These are phyloP conservation scores for Enteromius fasciolatus DNA, from an alignment of 2,797 vertebrate genomes.

Conservation along the genomic window DNA sequence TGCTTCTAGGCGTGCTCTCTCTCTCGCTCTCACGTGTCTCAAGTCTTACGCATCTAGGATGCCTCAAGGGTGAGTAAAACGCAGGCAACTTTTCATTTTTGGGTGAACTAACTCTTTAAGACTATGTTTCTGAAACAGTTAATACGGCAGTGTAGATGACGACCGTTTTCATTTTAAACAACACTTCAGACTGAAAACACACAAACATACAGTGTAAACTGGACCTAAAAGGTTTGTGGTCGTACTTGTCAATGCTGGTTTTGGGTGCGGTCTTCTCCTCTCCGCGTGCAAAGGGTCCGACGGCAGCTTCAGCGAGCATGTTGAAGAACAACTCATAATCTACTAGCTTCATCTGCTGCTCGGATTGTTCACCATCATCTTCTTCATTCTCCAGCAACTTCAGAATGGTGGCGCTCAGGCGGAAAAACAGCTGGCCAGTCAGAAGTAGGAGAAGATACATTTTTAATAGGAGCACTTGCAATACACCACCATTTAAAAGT, in stretches of 20 bases:
- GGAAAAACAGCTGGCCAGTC: conserved; percentile 86
- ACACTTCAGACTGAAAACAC: too few species aligned
- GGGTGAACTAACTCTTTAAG: too few species aligned
- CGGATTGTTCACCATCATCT: conserved; percentile 74
- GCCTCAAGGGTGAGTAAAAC: too few species aligned
- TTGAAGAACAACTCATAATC: conserved; percentile 87
- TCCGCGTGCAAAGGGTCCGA: conserved; percentile 92
- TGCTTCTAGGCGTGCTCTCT: too few species aligned
- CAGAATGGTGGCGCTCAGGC: conserved; percentile 91
- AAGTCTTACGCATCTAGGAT: too few species aligned
- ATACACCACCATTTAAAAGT: neutral
- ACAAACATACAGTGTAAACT: neutral
- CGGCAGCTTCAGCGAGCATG: conserved; percentile 90
- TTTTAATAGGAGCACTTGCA: too few species aligned
- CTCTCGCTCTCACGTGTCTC: too few species aligned
- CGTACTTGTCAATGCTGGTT: conserved; percentile 90
- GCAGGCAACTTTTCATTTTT: too few species aligned
- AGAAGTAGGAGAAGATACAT: neutral
- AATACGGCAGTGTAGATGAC: too few species aligned
- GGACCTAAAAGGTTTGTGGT: neutral
- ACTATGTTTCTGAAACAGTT: too few species aligned
- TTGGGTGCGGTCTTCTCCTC: conserved; percentile 94
- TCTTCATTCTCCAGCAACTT: conserved; percentile 86
- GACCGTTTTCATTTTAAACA: too few species aligned
- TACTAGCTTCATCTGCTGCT: conserved; percentile 74